phyloP scores from a whole-genome alignment of 2,113 vertebrate species.

The Syrrhaptes paradoxus region DNA sequence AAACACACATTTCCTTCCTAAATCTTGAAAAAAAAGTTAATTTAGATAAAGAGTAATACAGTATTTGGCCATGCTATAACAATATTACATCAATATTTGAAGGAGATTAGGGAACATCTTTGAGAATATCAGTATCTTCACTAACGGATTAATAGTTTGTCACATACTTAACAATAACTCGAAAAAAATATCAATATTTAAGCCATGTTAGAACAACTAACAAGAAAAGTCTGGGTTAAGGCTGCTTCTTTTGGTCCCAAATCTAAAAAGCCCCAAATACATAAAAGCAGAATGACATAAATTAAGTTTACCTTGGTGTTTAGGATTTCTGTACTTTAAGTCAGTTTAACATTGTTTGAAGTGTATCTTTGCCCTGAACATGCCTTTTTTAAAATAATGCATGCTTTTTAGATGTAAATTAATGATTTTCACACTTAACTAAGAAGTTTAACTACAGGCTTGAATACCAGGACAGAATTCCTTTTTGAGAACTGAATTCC shows the following conservation, averaged over 20 bases:
- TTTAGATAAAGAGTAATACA: conserved; percentile 48
- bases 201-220: neutral
- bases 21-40: conserved; percentile 50
- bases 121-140: conserved; percentile 34
- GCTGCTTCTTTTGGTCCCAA: neutral
- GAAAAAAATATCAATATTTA: neutral
- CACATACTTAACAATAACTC: conserved; percentile 4
- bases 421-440: neutral
- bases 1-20: conserved; percentile 71
- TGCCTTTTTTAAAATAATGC: neutral
- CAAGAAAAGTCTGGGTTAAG: neutral
- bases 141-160: conserved; percentile 39
- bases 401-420: neutral
- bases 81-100: conserved; percentile 59
- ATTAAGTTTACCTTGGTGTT: neutral
- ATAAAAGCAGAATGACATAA: neutral
- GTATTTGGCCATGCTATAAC: conserved; percentile 30
- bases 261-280: neutral
- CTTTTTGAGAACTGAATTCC: neutral
- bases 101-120: conserved; percentile 22
- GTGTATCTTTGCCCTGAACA: neutral
- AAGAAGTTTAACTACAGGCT: neutral
- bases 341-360: neutral
- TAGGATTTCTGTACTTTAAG: neutral
- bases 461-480: neutral